Evolutionary conservation across 92 coral and sea anemone species (phyloP), one percentile per base, ranked within the genome.

Genomic region (Phenganax subtilis): DNA sequence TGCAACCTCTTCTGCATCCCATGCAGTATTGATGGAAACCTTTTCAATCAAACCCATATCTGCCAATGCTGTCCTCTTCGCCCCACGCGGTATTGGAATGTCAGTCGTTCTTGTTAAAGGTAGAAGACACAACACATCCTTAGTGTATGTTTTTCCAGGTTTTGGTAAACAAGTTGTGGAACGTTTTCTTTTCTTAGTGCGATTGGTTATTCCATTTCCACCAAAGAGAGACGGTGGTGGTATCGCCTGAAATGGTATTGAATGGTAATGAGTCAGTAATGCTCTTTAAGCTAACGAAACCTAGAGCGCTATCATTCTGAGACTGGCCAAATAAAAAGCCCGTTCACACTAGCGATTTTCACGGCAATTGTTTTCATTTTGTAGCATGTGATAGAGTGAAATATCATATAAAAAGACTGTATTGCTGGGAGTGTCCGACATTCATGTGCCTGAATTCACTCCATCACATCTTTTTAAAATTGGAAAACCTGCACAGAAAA

Each of bases 11-110:
- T 57, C 64, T 31, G 54, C 55, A 14, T 55, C 56, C 81, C 81
- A 76, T 1, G 57, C 51, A 12, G 81, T 20, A 54, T 55, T 76
- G 0, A 76, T 56, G 7, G 81, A 76, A 12, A 76, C 67, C 62
- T 76, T 76, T 55, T 67, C 68, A 55, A 58, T 76, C 53, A 76
- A 54, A 37, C 81, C 81, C 10, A 14, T 20, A 8, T 73, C 77
- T 53, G 77, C 55, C 77, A 73, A 55, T 12, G 51, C 29, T 5
- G 65, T 51, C 57, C 81, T 55, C 27, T 76, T 76, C 0, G 63
- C 67, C 20, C 81, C 81, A 25, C 81, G 27, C 28, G 81, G 81
- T 55, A 76, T 76, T 55, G 81, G 67, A 20, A 76, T 76, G 25
- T 76, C 63, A 25, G 52, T 17, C 55, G 47, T 54, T 17, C 25